Percentiles rank a stretch among this genome's conserved stretches.
phyloP scores from a whole-genome alignment of 2,888 invertebrate species.

The Tenodera sinensis region DNA sequence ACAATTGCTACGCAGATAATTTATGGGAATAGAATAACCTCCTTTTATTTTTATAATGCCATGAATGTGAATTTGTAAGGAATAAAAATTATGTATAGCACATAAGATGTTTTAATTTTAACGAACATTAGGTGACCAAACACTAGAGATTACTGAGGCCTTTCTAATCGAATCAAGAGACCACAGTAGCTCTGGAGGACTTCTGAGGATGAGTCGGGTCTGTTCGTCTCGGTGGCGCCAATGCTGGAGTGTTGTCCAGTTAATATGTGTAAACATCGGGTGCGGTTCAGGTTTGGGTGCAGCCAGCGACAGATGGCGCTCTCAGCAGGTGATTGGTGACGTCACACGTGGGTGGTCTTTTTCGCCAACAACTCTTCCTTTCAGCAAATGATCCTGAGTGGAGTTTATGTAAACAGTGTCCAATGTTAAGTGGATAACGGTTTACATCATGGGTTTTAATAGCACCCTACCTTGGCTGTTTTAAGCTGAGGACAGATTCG shows the following conservation, averaged over 20 bases:
- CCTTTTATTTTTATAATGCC: no score
- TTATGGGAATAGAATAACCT: no score
- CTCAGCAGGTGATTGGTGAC: neutral
- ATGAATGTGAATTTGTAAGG: no score
- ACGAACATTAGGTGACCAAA: no score
- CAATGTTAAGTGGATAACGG: neutral
- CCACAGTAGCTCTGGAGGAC: neutral
- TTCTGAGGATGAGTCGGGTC: neutral
- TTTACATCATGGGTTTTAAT: neutral
- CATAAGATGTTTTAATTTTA: no score
- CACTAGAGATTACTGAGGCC: no score
- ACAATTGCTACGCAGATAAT: no score
- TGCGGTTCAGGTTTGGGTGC: neutral
- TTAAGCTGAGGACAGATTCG: neutral
- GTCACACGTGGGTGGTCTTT: neutral
- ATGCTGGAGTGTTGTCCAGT: neutral
- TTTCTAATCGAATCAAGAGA: neutral
- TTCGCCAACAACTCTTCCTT: neutral
- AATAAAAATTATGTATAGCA: no score
- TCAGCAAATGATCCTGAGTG: neutral
- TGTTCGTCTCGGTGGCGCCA: neutral
- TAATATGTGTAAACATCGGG: neutral
- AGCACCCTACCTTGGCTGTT: neutral
- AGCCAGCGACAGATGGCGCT: neutral
- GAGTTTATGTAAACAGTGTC: neutral